Base-by-base conservation (phyloP, 2,888 invertebrate genomes). In the Apodemia zela region DNA sequence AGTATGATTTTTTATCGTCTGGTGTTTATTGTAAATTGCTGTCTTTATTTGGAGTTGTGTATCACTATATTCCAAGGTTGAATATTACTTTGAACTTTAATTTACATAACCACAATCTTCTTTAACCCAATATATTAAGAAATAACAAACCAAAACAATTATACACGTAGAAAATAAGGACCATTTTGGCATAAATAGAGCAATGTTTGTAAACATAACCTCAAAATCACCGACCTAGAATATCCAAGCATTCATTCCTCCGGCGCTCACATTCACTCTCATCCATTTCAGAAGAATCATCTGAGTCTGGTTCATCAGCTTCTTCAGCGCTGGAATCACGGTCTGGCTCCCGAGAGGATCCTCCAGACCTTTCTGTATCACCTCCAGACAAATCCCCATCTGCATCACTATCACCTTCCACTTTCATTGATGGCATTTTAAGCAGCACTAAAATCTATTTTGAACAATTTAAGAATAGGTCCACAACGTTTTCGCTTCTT, bases 201-300 rank as follows among this genome's bases (percentile, higher is more conserved):
- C 59, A 69, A 80, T 88, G 88, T 89, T 90, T 85, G 89, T 91
- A 91, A 90, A 90, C 90, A 91, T 91, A 91, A 91, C 91, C 91
- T 89, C 73, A 76, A 81, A 78, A 66, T 64, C 13, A 69, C 66
- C 60, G 61, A 94, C 94, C 87, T 81, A 98, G 92, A 80, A 97
- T 97, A 75, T 97, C 96, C 71, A 97, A 93, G 75, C 97, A 96
- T 78, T 97, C 97, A 71, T 93, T 95, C 69, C 97, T 92, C 63
- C 97, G 92, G 65, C 95, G 93, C 78, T 98, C 98, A 74, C 97
- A 98, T 87, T 98, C 98, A 70, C 94, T 96, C 80, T 97, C 98
- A 82, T 98, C 98, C 95, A 98, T 95, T 87, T 98, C 98, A 64
- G 95, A 95, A 66, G 96, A 96, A 81, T 96, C 96, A 87, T 96